A percentile compares a stretch with the other conserved stretches of the same genome.
Conservation (phyloP, 2,888 invertebrate species). For the Syrphus vitripennis region DNA sequence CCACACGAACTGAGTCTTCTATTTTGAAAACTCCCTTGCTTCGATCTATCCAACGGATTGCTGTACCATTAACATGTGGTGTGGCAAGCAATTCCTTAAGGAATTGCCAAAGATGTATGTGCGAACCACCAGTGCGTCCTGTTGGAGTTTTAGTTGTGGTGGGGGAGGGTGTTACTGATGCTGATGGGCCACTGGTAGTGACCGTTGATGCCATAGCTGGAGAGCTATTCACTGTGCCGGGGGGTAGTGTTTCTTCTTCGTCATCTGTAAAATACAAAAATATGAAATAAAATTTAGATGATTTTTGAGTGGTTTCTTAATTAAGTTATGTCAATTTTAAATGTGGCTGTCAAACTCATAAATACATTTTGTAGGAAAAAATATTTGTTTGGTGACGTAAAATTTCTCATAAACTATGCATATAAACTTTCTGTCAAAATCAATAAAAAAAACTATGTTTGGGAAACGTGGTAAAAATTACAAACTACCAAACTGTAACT, state of each 20-base stretch:
- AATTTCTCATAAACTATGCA: no score
- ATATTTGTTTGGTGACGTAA: no score
- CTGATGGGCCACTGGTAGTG: constrained; percentile 54
- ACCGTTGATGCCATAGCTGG: constrained; percentile 68
- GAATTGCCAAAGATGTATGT: constrained; percentile 99
- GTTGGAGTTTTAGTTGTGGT: constrained; percentile 65
- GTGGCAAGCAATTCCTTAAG: constrained; percentile 95
- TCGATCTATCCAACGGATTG: constrained; percentile 98
- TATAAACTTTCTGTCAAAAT: no score
- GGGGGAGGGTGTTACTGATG: constrained; percentile 40
- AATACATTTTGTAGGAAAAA: no score
- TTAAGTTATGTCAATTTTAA: no score
- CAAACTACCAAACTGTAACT: no score
- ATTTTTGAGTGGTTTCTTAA: not conserved
- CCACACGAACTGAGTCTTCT: constrained; percentile 98
- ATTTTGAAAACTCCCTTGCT: constrained; percentile 98
- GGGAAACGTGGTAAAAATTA: no score
- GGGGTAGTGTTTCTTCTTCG: constrained; percentile 80
- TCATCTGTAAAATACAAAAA: constrained; percentile 79
- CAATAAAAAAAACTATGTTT: no score
- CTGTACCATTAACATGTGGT: constrained; percentile 94
- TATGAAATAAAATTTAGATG: not conserved
- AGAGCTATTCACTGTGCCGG: constrained; percentile 66
- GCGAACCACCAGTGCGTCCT: constrained; percentile 86
- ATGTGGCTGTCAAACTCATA: no score